Evolutionary conservation across 2,113 vertebrate species (phyloP), one percentile per base, ranked within the genome.

Genomic region (Spea bombifrons): DNA sequence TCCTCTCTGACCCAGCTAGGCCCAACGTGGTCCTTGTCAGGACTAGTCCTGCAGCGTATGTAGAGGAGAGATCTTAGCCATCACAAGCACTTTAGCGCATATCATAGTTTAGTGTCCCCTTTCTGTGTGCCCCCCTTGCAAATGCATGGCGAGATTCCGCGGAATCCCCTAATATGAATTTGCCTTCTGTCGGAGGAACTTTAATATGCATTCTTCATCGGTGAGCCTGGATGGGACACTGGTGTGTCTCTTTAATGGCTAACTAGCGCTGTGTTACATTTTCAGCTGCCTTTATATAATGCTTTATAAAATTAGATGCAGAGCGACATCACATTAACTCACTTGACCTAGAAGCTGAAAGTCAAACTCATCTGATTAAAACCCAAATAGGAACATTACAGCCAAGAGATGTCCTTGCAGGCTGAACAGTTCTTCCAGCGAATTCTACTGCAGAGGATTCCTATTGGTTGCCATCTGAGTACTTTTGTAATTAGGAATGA

Each of bases 271-370:
- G 46, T 50, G 50, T 66, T 47, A 59, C 12, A 15, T 74, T 63
- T 53, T 65, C 71, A 74, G 67, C 68, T 65, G 77, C 15, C 53
- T 68, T 80, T 74, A 74, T 48, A 80, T 13, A 74, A 68, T 67
- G 70, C 50, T 15, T 73, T 53, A 74, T 74, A 67, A 80, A 80
- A 10, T 52, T 30, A 47, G 81, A 83, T 82, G 83, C 81, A 81
- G 80, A 84, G 86, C 71, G 86, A 83, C 83, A 82, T 81, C 83
- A 86, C 71, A 87, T 86, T 86, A 86, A 88, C 84, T 82, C 79
- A 83, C 76, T 85, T 88, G 86, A 88, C 84, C 88, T 84, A 83
- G 84, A 83, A 85, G 83, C 83, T 83, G 69, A 84, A 84, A 86
- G 84, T 71, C 81, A 84, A 71, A 81, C 69, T 76, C 77, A 76